Evolutionary conservation across 2,113 vertebrate genomes (phyloP), one percentile per base, ranked within the genome.

Genomic region (Naja naja): DNA sequence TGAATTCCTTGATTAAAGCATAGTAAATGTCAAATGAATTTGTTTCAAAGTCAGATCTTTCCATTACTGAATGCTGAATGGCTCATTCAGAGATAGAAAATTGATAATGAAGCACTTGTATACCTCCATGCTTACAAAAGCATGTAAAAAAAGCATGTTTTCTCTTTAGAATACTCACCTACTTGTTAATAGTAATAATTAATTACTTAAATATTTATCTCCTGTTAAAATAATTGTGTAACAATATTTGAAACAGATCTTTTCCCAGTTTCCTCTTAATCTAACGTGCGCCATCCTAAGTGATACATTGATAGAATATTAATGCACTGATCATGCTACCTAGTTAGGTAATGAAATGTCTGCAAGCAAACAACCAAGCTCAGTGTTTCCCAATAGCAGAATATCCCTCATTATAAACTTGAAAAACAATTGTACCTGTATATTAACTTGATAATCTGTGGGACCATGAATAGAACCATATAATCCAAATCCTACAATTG

Each of bases 401-500:
- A 47, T 14, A 88, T 92, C 86, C 25, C 14, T 88, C 23, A 30
- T 88, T 88, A 85, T 90, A 89, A 11, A 22, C 34, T 34, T 34
- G 60, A 18, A 45, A 30, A 93, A 93, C n/a, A 87, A 53, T 18
- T 14, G 20, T 98, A 99, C 99, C 99, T 99, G 98, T 97, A 99
- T 99, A 96, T 99, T 99, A 97, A 99, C 99, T 98, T 99, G 99
- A 96, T 99, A 99, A 96, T 99, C 99, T 30, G 98, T 99, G 93
- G 99, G 98, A 90, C 99, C 99, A 49, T 99, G 99, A 97, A 99
- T 99, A 95, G 99, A 99, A 91, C 99, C 99, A 95, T 99, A 99
- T 87, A 99, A 97, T 93, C 99, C 99, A 97, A 99, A 99, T 39
- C 99, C 99, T 89, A 99, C 99, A 95, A 99, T 97, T 89, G 98